Evolutionary conservation across 2,888 invertebrate species (phyloP).

Genomic region (Machimus rusticus): DNA sequence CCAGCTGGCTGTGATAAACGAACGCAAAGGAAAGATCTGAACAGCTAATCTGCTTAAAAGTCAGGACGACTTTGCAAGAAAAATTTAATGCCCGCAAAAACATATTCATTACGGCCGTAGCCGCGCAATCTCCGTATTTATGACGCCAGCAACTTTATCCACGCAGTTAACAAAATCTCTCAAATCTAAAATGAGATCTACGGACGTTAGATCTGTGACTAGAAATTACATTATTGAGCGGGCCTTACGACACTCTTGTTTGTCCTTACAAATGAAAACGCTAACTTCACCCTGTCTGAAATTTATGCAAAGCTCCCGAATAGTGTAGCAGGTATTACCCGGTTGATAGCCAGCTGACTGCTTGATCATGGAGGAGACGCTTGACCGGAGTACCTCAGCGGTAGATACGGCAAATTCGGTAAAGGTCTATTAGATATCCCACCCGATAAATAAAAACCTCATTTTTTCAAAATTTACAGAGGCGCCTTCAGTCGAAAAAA

Average conservation of each 20-base stretch:
- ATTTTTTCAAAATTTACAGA: neutral
- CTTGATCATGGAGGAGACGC: neutral
- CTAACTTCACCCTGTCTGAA: neutral
- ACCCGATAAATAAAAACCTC: conserved; percentile 39
- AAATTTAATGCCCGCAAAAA: conserved; percentile 23
- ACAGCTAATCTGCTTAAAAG: conserved; percentile 11
- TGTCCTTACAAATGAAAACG: conserved; percentile 32
- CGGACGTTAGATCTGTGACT: conserved; percentile 4
- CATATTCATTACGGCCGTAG: conserved; percentile 22
- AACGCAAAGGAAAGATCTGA: neutral
- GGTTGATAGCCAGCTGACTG: neutral
- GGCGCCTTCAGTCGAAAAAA: neutral
- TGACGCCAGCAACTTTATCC: conserved; percentile 1
- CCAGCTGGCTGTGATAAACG: neutral
- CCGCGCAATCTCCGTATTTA: neutral
- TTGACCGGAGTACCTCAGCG: neutral
- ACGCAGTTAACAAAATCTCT: conserved; percentile 16
- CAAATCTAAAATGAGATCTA: conserved; percentile 35
- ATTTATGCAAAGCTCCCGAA: conserved; percentile 20
- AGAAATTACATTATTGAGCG: neutral
- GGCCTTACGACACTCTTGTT: neutral
- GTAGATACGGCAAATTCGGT: conserved; percentile 31
- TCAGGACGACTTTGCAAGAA: neutral
- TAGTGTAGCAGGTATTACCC: neutral
- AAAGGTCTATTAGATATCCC: conserved; percentile 40